phyloP scores from a whole-genome alignment of 2,113 vertebrate species.

The Corythornis vintsioides region DNA sequence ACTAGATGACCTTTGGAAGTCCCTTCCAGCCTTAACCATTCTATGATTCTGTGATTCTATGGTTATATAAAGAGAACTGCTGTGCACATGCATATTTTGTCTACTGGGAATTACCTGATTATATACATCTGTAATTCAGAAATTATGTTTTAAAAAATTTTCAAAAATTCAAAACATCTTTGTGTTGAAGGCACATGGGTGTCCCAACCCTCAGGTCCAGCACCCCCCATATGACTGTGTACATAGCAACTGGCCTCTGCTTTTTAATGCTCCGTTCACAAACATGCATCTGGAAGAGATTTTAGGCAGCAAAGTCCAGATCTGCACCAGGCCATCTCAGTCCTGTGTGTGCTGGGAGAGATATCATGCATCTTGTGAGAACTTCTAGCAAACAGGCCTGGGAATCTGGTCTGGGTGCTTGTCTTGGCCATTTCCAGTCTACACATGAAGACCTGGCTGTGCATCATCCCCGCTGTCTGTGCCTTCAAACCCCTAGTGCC shows the following conservation, averaged over 20 bases:
- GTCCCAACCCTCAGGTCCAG: background rate
- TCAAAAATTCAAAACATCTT: background rate
- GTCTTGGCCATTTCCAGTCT: background rate
- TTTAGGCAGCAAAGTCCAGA: background rate
- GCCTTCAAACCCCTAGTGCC: background rate
- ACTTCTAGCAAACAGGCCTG: background rate
- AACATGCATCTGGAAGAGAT: accelerated
- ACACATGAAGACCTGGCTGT: background rate
- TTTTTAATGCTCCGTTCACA: background rate
- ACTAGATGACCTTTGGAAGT: too few relatives aligned
- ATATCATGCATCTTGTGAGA: background rate
- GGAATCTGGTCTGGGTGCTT: background rate
- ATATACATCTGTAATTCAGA: too few relatives aligned
- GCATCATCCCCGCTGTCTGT: background rate
- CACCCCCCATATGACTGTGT: background rate
- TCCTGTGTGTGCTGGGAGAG: background rate
- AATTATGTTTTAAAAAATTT: too few relatives aligned
- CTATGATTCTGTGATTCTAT: too few relatives aligned
- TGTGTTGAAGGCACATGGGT: background rate
- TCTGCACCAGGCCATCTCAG: background rate
- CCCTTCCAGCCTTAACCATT: too few relatives aligned
- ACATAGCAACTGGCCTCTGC: background rate
- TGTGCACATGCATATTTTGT: too few relatives aligned
- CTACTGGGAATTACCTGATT: too few relatives aligned
- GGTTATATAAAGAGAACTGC: too few relatives aligned